A percentile compares a stretch with the other conserved stretches of the same genome.
phyloP scores from a whole-genome alignment of 2,797 vertebrate genomes.

The Alcedo quadribrachys region DNA sequence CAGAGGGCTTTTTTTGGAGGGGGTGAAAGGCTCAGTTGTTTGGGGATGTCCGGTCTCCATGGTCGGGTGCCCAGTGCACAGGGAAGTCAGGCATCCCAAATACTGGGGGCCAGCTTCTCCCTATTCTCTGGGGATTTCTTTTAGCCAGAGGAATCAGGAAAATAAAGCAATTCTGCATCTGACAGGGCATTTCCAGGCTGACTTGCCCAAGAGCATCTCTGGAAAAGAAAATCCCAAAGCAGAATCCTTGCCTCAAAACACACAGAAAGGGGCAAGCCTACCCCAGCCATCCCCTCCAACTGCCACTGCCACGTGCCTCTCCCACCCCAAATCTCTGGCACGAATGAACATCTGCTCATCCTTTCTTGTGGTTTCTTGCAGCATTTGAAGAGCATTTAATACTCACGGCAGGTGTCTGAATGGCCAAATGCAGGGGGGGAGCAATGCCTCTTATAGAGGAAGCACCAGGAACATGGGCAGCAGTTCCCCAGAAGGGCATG shows the following conservation, averaged over 20 bases:
- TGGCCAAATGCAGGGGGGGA: fast-evolving
- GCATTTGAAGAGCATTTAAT: background rate
- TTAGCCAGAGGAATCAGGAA: background rate
- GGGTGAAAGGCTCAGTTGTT: background rate
- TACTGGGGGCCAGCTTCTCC: background rate
- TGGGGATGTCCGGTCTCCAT: background rate
- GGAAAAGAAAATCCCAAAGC: background rate
- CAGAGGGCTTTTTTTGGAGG: background rate
- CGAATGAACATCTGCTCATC: background rate
- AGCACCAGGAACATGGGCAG: background rate
- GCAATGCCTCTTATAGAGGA: fast-evolving
- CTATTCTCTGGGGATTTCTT: background rate
- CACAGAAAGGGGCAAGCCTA: fast-evolving
- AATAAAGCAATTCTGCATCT: background rate
- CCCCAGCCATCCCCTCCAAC: background rate
- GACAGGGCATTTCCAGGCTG: background rate
- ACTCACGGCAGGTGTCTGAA: background rate
- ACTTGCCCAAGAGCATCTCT: background rate
- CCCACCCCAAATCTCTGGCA: background rate
- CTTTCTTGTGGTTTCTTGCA: background rate
- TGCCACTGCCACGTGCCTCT: background rate
- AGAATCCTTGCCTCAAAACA: background rate
- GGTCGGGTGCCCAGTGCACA: fast-evolving
- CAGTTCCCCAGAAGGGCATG: fast-evolving
- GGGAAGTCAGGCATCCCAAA: background rate